Evolutionary conservation across 2,113 vertebrate species (phyloP), one percentile per base, ranked within the genome.

Genomic region (Nothoprocta perdicaria): DNA sequence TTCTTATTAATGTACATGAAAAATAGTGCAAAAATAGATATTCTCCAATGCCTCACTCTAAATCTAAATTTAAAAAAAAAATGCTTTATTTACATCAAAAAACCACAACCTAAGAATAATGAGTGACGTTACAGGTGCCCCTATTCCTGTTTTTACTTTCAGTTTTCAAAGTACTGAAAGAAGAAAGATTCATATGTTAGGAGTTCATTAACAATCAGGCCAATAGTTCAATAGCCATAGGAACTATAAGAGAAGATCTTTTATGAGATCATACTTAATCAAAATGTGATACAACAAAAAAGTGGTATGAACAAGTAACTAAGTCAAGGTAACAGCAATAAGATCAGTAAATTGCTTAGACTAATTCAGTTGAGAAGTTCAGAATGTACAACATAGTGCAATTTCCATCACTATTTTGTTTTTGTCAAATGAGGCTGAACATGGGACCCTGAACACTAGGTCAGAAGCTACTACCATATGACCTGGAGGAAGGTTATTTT

Each of bases 61-160:
- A 66, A 86, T 84, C 75, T 84, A 65, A 95, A 94, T 86, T 86
- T 38, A 71, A 96, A 94, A 81, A 13, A 52, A 10, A 24, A 35
- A 79, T 61, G 78, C 65, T 95, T 93, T 73, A 11, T 74, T 65
- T 52, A 11, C 62, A 22, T 91, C 35, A 85, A 60, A 60, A 76
- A 13, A 27, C 68, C 24, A 33, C 27, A 82, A 17, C 4, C 40
- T 84, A 33, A 86, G 55, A 81, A 76, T 62, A 80, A 76, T 17
- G 11, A 73, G 31, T 53, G 33, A 40, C 43, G 67, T 31, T 91
- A 29, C 62, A 69, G 45, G 24, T 46, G 61, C 2, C 23, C 77
- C 12, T 68, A 23, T 31, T 60, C 26, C 8, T 73, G 29, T 66
- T n/a, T 66, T 18, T 60, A 40, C 3, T 55, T 77, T 66, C 31